A percentile compares a stretch with the other conserved stretches of the same genome.
Conservation (phyloP, 2,113 vertebrate species). For the Callorhinus ursinus region DNA sequence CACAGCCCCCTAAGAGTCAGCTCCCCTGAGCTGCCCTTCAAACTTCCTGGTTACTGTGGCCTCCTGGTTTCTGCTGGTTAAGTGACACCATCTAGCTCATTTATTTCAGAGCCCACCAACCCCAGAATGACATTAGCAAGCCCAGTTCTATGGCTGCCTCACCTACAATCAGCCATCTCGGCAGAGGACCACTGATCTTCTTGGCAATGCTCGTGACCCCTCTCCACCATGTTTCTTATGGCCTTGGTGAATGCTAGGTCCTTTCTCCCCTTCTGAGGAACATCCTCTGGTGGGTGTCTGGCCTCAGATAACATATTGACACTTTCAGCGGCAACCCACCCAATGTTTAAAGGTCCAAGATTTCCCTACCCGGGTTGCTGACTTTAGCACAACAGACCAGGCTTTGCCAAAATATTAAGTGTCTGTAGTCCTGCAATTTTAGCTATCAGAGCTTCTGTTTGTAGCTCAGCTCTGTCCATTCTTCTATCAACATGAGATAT, state of each 20-base stretch:
- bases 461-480: not conserved
- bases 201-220: not conserved
- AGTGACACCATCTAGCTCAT: not conserved
- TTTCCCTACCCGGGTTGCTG: not conserved
- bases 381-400: not conserved
- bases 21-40: not conserved
- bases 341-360: not conserved
- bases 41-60: not conserved
- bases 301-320: not conserved
- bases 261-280: not conserved
- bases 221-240: not conserved
- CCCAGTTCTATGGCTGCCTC: not conserved
- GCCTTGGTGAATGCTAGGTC: not conserved
- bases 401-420: not conserved
- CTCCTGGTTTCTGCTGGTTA: not conserved
- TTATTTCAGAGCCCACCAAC: not conserved
- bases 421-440: not conserved
- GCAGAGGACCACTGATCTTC: not conserved
- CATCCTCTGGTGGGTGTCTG: not conserved
- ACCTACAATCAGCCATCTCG: not conserved
- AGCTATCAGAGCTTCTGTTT: not conserved
- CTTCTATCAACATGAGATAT: not conserved
- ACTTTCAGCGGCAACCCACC: too few species aligned
- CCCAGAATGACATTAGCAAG: not conserved
- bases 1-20: not conserved